These are phyloP conservation scores for Campoletis raptor DNA, from an alignment of 2,888 invertebrate species.

Conservation along the genomic window DNA sequence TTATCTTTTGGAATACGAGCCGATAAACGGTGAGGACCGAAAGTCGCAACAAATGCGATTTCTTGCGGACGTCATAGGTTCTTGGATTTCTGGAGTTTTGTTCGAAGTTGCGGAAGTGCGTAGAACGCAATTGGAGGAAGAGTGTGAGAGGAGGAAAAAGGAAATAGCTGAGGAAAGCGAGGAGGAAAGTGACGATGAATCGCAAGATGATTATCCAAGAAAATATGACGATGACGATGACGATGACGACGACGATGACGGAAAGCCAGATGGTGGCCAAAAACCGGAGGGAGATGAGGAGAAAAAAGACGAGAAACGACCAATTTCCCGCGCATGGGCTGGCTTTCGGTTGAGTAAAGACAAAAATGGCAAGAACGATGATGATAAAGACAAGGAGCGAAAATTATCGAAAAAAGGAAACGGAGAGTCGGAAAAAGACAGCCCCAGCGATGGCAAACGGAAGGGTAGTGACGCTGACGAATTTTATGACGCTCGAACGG, in stretches of 20 bases:
- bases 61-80: slow-evolving; percentile 79
- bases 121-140: slow-evolving; percentile 71
- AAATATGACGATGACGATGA: slow-evolving; percentile 25
- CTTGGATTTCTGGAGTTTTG: slow-evolving; percentile 80
- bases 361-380: slow-evolving; percentile 22
- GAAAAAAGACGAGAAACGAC: slow-evolving; percentile 49
- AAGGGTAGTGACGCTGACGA: slow-evolving; percentile 36
- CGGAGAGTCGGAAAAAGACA: slow-evolving; percentile 37
- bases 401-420: slow-evolving; percentile 18
- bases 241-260: slow-evolving; percentile 37
- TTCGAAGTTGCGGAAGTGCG: slow-evolving; percentile 76
- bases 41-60: slow-evolving; percentile 80
- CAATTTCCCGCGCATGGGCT: background rate
- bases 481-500: background rate
- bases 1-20: slow-evolving; percentile 73
- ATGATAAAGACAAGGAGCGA: slow-evolving; percentile 13
- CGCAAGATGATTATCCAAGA: slow-evolving; percentile 55
- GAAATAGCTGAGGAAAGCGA: slow-evolving; percentile 67
- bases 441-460: slow-evolving; percentile 8
- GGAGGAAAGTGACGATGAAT: slow-evolving; percentile 69
- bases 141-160: slow-evolving; percentile 69
- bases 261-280: slow-evolving; percentile 26
- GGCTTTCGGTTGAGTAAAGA: background rate
- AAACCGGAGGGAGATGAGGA: slow-evolving; percentile 43
- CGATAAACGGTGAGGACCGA: slow-evolving; percentile 75